phyloP scores from a whole-genome alignment of 2,888 invertebrate species.

The Tenthredo scrophulariae region DNA sequence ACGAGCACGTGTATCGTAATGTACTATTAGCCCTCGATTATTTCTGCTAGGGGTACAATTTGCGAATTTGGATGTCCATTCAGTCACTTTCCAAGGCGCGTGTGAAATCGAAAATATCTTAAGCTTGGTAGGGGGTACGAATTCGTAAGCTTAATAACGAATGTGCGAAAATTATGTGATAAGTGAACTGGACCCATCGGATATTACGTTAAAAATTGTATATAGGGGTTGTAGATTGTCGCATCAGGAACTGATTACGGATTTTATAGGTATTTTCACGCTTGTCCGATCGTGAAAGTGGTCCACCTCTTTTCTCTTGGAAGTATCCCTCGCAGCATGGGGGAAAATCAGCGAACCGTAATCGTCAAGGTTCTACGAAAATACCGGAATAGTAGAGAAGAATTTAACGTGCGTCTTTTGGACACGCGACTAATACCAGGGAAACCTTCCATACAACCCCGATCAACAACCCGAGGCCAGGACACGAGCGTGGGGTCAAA shows the following conservation, averaged over 20 bases:
- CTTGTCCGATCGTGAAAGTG: slow-evolving; percentile 45
- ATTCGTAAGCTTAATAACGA: neutral
- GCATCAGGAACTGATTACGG: slow-evolving; percentile 27
- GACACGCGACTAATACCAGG: neutral
- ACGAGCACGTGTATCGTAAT: no score
- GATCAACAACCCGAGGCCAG: neutral
- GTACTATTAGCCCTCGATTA: no score
- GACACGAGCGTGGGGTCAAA: neutral
- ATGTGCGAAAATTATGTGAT: neutral
- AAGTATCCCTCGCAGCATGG: slow-evolving; percentile 7
- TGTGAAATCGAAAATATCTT: no score
- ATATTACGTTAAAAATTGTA: neutral
- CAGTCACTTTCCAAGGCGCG: no score
- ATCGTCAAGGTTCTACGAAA: neutral
- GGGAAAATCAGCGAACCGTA: slow-evolving; percentile 14
- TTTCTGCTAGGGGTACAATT: no score
- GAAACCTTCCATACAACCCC: neutral
- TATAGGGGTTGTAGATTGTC: neutral
- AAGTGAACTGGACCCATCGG: neutral
- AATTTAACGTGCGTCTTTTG: slow-evolving; percentile 1
- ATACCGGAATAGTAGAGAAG: neutral
- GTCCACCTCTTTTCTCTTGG: slow-evolving; percentile 38
- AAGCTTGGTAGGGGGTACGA: no score
- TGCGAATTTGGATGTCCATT: no score
- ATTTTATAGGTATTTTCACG: slow-evolving; percentile 47